Base-by-base conservation (phyloP, 2,888 invertebrate species). In the Hypena proboscidalis region DNA sequence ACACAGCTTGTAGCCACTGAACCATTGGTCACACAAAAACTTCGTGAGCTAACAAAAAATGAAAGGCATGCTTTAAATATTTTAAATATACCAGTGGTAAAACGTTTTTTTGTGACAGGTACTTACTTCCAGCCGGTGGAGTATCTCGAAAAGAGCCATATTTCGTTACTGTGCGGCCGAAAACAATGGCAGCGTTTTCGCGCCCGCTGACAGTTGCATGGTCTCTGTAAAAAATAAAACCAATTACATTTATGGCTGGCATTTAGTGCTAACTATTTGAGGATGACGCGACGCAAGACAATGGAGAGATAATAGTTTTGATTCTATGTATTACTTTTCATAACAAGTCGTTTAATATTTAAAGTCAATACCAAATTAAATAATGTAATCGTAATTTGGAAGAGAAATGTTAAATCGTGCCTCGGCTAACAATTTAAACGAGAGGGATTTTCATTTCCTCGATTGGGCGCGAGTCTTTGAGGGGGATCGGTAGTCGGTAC, bases 101-200 rank as follows among this genome's bases (percentile, higher is more conserved):
- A 23, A 34, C 22, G 42, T 37, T 47, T 41, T 37, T 48, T 43
- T 42, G 20, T 47, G 40, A 44, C 15, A 56, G 67, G 70, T 83
- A 90, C 91, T 91, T 79, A 91, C 91, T 97, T 97, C 98, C 98
- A 98, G 61, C 98, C 98, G 14, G 98, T 98, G 34, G 98, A 98
- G 90, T 98, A 98, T 74, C 98, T 94, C 79, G 98, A 98, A 90
- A 99, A 99, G 61, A 99, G 93, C 99, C 99, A 99, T 85, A 96
- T 96, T 92, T 97, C 97, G 83, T 96, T 97, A 77, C 96, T 95
- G 91, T 96, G 96, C 61, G 97, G 97, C 74, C 97, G 94, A 92
- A 97, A 97, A 91, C 97, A 97, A 86, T 96, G 96, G 87, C 97
- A 98, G 57, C 97, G 94, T 87, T 98, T 98, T 61, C 96, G 93